These are phyloP conservation scores for Brachionus rubens DNA, from an alignment of 1,140 invertebrate genomes.

Conservation along the genomic window DNA sequence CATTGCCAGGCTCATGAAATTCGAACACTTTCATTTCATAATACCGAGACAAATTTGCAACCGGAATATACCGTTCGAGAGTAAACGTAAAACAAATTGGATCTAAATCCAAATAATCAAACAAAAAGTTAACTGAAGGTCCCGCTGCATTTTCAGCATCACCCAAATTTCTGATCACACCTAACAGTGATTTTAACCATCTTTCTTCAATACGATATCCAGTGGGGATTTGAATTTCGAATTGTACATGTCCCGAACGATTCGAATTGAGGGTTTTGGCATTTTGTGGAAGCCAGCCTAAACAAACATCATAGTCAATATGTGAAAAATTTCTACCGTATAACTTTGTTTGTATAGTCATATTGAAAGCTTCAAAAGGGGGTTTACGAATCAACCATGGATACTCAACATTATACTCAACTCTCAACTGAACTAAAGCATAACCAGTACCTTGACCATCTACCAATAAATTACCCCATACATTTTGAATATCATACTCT, in stretches of 20 bases:
- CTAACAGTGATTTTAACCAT: conserved; percentile 12
- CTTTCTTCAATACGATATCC: conserved; percentile 67
- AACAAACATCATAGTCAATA: conserved; percentile 61
- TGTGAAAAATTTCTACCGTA: conserved; percentile 88
- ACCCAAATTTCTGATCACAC: background rate
- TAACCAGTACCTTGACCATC: conserved; percentile 83
- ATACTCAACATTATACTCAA: conserved; percentile 47
- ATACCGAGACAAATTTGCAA: conserved; percentile 90
- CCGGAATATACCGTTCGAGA: conserved; percentile 87
- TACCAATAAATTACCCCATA: conserved; percentile 85
- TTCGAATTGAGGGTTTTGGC: conserved; percentile 72
- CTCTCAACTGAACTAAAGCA: conserved; percentile 62
- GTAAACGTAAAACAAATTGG: conserved; percentile 86
- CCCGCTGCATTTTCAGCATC: conserved; percentile 33
- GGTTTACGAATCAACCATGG: conserved; percentile 40
- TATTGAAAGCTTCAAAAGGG: conserved; percentile 67
- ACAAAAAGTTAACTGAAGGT: background rate
- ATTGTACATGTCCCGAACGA: conserved; percentile 81
- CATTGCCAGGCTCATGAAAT: conserved; percentile 89
- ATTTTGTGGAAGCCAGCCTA: conserved; percentile 51
- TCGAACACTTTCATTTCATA: conserved; percentile 85
- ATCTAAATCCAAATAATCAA: conserved; percentile 58
- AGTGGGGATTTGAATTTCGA: conserved; percentile 85
- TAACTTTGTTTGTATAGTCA: conserved; percentile 70
- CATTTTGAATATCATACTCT: conserved; percentile 61